Evolutionary conservation across 2,888 invertebrate species (phyloP), one percentile per base, ranked within the genome.

Genomic region (Noctua pronuba): DNA sequence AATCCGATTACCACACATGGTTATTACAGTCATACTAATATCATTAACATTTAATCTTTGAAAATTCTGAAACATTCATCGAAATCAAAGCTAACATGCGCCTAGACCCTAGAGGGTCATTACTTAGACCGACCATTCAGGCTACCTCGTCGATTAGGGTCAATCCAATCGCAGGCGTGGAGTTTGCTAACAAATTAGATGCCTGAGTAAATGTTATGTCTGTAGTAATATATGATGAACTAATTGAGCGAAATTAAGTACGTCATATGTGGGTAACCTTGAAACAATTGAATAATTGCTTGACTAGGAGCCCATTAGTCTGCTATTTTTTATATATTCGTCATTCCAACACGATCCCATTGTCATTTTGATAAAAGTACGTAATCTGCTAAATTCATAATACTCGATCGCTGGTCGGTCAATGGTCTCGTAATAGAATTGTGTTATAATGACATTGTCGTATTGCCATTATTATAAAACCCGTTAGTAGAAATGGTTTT

Each of bases 121-220:
- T 64, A 79, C 49, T 66, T 81, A 46, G 64, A 55, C 68, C 72
- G 28, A 35, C 28, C 62, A 66, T 76, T 82, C n/a, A 58, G 62
- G 70, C 38, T 82, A 70, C 38, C 35, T 7, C 13, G 38, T 77
- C 62, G 70, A 85, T 83, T 77, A 73, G 44, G 77, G 83, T 52
- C 83, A 77, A 55, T 75, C 62, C 70, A 84, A 60, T 77, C 58
- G 28, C 21, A 55, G 49, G 55, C 73, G 46, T 38, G 67, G 55
- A 41, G 46, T 41, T 58, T 35, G 58, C 55, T 44, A 74, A 52
- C 70, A 70, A 71, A 84, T 80, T 62, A 73, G n/a, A 55, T 60
- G 52, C 24, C 60, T 46, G 38, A 73, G 41, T 64, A 55, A 66
- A 66, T 58, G 31, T 64, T 55, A 35, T 35, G 68, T 55, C 31